A percentile compares a stretch with the other conserved stretches of the same genome.
Evolutionary conservation across 2,797 vertebrate species (phyloP).

Genomic region (Pipistrellus pygmaeus): DNA sequence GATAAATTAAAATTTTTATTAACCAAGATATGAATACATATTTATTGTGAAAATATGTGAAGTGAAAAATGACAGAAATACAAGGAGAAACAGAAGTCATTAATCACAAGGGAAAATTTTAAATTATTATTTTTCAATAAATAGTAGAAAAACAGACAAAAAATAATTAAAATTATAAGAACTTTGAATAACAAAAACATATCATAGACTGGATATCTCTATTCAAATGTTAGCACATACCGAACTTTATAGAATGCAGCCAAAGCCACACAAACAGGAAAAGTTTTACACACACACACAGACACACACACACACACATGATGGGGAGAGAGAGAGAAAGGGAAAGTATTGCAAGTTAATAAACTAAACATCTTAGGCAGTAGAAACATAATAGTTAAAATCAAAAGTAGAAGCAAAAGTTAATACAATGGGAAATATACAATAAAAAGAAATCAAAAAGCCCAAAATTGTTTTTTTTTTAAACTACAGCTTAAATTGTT

Average conservation of each 20-base stretch:
- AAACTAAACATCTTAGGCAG: background rate
- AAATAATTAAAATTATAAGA: background rate
- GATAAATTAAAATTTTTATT: background rate
- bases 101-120: background rate
- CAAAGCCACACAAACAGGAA: background rate
- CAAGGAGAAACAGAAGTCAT: background rate
- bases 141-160: background rate
- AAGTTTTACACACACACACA: background rate
- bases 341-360: background rate
- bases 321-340: background rate
- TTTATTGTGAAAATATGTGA: constrained; percentile 4
- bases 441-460: background rate
- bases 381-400: background rate
- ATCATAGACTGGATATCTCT: background rate
- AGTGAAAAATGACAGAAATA: background rate
- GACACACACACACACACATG: background rate
- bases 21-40: background rate
- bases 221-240: background rate
- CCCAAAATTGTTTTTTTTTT: background rate
- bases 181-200: background rate
- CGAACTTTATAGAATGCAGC: background rate
- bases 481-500: constrained; percentile 25
- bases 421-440: background rate
- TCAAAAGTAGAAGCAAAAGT: background rate
- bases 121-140: background rate